phyloP scores from a whole-genome alignment of 2,888 invertebrate genomes.

The Drosophila nr. perissopoda region DNA sequence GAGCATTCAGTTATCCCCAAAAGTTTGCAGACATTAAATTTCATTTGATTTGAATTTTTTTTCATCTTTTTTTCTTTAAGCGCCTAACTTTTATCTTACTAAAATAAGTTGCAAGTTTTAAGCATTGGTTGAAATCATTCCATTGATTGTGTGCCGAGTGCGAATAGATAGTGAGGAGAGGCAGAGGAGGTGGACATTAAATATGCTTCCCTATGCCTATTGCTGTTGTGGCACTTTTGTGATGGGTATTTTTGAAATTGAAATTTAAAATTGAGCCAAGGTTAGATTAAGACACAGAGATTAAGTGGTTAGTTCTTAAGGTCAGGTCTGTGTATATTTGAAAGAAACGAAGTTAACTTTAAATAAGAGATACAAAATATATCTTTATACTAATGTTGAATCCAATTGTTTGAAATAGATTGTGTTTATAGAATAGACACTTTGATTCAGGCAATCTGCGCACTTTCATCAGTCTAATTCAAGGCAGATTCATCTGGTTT shows the following conservation, averaged over 20 bases:
- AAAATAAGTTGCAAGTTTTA: constrained; percentile 78
- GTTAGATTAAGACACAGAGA: not conserved
- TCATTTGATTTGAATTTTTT: constrained; percentile 68
- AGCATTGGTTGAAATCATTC: constrained; percentile 39
- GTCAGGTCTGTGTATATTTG: not conserved
- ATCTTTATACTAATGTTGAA: not conserved
- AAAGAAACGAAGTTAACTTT: not conserved
- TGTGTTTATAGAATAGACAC: not conserved
- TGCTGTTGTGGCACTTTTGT: constrained; percentile 20
- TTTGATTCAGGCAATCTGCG: not conserved
- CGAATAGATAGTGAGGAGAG: not conserved
- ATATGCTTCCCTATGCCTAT: constrained; percentile 27
- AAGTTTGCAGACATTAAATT: constrained; percentile 81
- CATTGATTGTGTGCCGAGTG: not conserved
- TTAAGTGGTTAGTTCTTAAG: not conserved
- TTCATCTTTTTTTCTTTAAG: constrained; percentile 22
- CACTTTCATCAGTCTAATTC: constrained; percentile 1
- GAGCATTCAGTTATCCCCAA: constrained; percentile 57
- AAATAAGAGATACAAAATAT: not conserved
- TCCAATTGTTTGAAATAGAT: not conserved
- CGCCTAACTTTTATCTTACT: constrained; percentile 78
- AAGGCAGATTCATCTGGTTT: not conserved
- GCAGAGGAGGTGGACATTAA: constrained; percentile 25
- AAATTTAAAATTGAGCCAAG: not conserved
- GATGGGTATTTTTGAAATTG: not conserved